phyloP scores from a whole-genome alignment of 64 coral and sea anemone genomes.

The Stichodactyla mertensii region DNA sequence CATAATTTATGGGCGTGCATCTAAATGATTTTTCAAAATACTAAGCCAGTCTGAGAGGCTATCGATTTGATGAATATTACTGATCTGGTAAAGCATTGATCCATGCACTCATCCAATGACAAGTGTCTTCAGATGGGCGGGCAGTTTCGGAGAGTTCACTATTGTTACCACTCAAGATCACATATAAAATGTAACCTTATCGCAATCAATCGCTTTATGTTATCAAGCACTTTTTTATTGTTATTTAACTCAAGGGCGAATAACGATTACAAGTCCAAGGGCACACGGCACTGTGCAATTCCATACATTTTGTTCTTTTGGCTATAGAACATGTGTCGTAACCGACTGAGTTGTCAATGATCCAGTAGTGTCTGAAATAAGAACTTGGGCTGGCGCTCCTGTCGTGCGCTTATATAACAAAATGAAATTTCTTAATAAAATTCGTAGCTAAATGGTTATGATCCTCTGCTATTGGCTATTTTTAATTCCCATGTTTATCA shows the following conservation, averaged over 20 bases:
- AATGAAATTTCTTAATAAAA: neutral
- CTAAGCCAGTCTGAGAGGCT: neutral
- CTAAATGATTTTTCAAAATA: neutral
- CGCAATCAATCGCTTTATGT: slow-evolving; percentile 3
- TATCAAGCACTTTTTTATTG: neutral
- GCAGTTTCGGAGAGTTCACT: neutral
- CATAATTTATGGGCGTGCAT: too few relatives aligned
- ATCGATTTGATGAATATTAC: neutral
- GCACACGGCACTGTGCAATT: neutral
- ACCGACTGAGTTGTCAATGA: too few relatives aligned
- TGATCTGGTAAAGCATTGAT: neutral
- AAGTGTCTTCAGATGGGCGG: neutral
- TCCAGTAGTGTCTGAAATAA: neutral
- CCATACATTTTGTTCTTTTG: neutral
- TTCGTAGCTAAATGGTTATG: neutral
- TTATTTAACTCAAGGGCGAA: neutral
- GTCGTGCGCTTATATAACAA: neutral
- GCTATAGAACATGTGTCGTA: neutral
- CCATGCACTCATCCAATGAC: neutral
- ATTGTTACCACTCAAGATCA: neutral
- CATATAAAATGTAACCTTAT: neutral
- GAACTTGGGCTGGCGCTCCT: neutral
- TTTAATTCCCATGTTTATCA: neutral
- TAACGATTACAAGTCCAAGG: neutral
- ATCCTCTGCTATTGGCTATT: neutral